phyloP scores from a whole-genome alignment of 2,888 invertebrate genomes.

The Pherbina coryleti region DNA sequence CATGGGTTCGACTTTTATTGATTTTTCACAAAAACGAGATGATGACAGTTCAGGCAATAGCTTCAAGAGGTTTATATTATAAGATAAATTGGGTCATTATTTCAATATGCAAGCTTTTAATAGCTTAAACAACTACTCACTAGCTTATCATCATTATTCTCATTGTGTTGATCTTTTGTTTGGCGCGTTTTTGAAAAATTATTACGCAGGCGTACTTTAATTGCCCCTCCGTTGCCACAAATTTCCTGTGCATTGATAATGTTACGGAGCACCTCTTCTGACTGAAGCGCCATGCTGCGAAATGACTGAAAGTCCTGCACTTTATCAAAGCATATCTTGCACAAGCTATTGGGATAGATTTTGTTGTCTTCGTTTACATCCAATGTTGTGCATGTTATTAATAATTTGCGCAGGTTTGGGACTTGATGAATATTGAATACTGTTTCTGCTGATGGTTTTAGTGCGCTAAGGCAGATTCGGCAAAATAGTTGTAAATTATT shows the following conservation, averaged over 20 bases:
- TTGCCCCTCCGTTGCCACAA: neutral
- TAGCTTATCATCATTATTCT: slow-evolving; percentile 48
- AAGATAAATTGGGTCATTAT: neutral
- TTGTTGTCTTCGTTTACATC: slow-evolving; percentile 54
- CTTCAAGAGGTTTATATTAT: slow-evolving; percentile 39
- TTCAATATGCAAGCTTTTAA: neutral
- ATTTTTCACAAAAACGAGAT: slow-evolving; percentile 34
- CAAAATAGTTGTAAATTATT: slow-evolving; percentile 58
- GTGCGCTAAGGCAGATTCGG: slow-evolving; percentile 57
- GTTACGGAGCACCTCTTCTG: slow-evolving; percentile 49
- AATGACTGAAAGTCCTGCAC: slow-evolving; percentile 57
- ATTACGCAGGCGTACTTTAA: neutral
- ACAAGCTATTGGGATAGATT: slow-evolving; percentile 56
- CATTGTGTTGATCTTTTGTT: neutral
- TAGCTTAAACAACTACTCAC: slow-evolving; percentile 38
- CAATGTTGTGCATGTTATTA: slow-evolving; percentile 56
- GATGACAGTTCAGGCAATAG: slow-evolving; percentile 48
- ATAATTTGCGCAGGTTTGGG: slow-evolving; percentile 53
- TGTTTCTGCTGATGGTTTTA: slow-evolving; percentile 45
- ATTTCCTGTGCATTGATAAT: slow-evolving; percentile 36
- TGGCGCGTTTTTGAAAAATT: neutral
- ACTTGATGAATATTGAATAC: slow-evolving; percentile 49
- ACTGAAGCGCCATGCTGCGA: slow-evolving; percentile 54
- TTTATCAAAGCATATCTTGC: slow-evolving; percentile 58
- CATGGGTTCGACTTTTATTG: slow-evolving; percentile 48